Percentiles rank a stretch among this genome's conserved stretches.
Conservation (phyloP, 2,888 invertebrate genomes). For the Drosophila yooni region DNA sequence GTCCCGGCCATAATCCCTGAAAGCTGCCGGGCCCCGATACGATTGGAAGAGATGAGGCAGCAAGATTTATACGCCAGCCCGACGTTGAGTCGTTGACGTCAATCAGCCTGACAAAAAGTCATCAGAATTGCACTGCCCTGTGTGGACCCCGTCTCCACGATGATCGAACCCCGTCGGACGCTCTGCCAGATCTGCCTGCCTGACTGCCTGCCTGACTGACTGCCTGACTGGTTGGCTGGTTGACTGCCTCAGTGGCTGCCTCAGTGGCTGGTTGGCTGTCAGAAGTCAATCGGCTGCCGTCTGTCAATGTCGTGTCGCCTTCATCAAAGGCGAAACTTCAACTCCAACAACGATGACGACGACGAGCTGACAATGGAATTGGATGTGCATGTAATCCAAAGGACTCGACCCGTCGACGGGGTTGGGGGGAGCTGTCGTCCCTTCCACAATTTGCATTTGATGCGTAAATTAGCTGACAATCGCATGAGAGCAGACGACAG, state of each 20-base stretch:
- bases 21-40: conserved; percentile 26
- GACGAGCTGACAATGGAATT: conserved; percentile 67
- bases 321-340: conserved; percentile 70
- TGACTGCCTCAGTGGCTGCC: conserved; percentile 1
- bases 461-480: conserved; percentile 67
- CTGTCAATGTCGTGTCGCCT: conserved; percentile 80
- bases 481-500: neutral
- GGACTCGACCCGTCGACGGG: conserved; percentile 34
- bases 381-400: conserved; percentile 53
- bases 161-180: conserved; percentile 44
- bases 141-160: conserved; percentile 22
- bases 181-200: conserved; percentile 24
- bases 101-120: conserved; percentile 83
- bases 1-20: conserved; percentile 59
- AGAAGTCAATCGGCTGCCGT: conserved; percentile 79
- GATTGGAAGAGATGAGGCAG: conserved; percentile 38
- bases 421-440: conserved; percentile 30
- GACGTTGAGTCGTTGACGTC: conserved; percentile 80
- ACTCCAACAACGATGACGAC: conserved; percentile 5
- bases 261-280: conserved; percentile 61
- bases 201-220: neutral
- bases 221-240: neutral
- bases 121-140: conserved; percentile 73
- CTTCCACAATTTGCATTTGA: conserved; percentile 63
- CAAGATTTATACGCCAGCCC: conserved; percentile 80